A percentile compares a stretch with the other conserved stretches of the same genome.
Evolutionary conservation across 2,888 invertebrate species (phyloP).

Genomic region (Brachylomia viminalis): DNA sequence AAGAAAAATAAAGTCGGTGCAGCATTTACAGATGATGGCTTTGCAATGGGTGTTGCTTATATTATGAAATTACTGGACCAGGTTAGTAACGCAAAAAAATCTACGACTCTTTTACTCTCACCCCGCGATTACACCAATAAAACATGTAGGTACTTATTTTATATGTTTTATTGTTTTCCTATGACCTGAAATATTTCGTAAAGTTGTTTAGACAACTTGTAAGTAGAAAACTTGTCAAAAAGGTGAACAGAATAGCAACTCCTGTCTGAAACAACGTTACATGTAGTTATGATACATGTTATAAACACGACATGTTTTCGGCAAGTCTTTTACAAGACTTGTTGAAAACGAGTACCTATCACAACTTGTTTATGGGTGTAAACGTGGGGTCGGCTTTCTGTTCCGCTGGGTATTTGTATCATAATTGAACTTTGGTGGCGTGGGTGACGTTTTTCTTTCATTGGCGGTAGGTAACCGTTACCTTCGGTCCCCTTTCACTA

Average conservation of each 20-base stretch:
- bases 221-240: not conserved
- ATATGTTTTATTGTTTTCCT: not conserved
- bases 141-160: not conserved
- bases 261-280: too few relatives aligned
- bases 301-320: too few relatives aligned
- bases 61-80: slow-evolving; percentile 97
- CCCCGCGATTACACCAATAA: not conserved
- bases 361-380: not conserved
- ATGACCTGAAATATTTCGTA: not conserved
- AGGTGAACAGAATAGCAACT: not conserved
- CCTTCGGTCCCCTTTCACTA: not conserved
- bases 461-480: not conserved
- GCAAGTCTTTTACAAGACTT: too few relatives aligned
- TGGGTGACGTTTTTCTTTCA: not conserved
- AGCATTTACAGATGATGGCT: slow-evolving; percentile 99
- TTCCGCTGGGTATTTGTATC: not conserved
- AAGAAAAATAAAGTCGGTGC: slow-evolving; percentile 97
- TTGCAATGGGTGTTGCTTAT: slow-evolving; percentile 98
- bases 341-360: too few relatives aligned
- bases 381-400: not conserved
- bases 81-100: slow-evolving; percentile 75
- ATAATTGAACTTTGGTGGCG: not conserved
- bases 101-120: not conserved
- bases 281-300: too few relatives aligned
- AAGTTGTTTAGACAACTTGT: not conserved